Evolutionary conservation across 23 tunicate species (phyloP).

Genomic region (Trididemnum clinides): DNA sequence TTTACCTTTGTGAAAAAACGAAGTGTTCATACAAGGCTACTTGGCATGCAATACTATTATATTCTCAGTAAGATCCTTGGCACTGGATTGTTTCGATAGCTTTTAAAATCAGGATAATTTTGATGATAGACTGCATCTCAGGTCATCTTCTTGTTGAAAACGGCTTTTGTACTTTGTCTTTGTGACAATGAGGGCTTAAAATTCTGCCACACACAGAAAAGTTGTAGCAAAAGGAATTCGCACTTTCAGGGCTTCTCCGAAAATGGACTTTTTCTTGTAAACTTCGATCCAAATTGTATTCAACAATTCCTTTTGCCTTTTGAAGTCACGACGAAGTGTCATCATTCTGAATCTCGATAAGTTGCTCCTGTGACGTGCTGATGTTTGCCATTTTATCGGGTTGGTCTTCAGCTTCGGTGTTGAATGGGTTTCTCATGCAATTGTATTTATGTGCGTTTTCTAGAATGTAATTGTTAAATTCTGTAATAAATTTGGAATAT

Average conservation of each 20-base stretch:
- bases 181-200: neutral
- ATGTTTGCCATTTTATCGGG: neutral
- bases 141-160: too few species aligned
- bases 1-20: too few species aligned
- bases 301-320: neutral
- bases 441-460: neutral
- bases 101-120: neutral
- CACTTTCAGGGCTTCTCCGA: neutral
- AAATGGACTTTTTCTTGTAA: neutral
- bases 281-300: neutral
- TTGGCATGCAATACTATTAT: too few species aligned
- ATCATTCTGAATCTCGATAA: neutral
- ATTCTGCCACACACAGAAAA: neutral
- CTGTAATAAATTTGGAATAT: neutral
- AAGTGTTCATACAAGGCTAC: too few species aligned
- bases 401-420: too few species aligned
- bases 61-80: too few species aligned
- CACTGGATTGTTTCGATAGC: neutral
- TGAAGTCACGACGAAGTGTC: neutral
- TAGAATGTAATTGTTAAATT: neutral
- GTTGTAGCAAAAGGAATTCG: neutral
- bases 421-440: neutral
- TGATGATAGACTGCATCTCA: neutral
- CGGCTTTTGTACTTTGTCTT: neutral
- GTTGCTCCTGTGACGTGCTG: neutral